Evolutionary conservation across 2,888 invertebrate species (phyloP), one percentile per base, ranked within the genome.

Genomic region (Chaitophorus viminalis): DNA sequence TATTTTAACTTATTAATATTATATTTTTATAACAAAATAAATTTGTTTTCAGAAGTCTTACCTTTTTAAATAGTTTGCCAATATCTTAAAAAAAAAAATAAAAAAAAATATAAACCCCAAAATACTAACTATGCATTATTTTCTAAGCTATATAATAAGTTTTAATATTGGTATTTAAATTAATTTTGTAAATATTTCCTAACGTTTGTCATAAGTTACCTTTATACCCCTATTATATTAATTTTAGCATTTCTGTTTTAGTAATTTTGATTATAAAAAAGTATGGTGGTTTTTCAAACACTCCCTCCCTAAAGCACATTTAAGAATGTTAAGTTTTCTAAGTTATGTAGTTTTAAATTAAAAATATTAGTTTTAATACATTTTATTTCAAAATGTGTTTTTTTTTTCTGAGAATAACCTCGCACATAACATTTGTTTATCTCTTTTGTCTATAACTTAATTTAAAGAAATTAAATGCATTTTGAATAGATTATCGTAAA

Each of bases 101-200:
- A 75, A 39, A 78, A 52, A 78, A 78, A 70, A 86, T 54, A 86
- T 21, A 70, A 85, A 72, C 33, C 86, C 36, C 70, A 14, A 78
- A 54, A 81, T 6, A 2, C 18, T 60, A 60, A 74, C 11, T 79
- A 86, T 72, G 21, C 72, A 79, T 86, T 77, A 68, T 85, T 65
- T 81, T 87, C 25, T 81, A 65, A 81, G 14, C 31, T 75, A 65
- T 39, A 21, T n/a, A 81, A 46, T 87, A 75, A 75, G 46, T 81
- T 79, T n/a, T 84, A 33, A 65, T 60, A 21, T 79, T n/a, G 36
- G 60, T 79, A 79, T 54, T 54, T 31, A 68, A 36, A 52, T 29
- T 86, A 11, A 65, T 81, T 87, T 87, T 87, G 87, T 87, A 81
- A 81, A 81, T 81, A 74, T 74, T 46, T 79, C 36, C 33, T 65